Evolutionary conservation across 2,113 vertebrate species (phyloP), one percentile per base, ranked within the genome.

Genomic region (Istiophorus platypterus): DNA sequence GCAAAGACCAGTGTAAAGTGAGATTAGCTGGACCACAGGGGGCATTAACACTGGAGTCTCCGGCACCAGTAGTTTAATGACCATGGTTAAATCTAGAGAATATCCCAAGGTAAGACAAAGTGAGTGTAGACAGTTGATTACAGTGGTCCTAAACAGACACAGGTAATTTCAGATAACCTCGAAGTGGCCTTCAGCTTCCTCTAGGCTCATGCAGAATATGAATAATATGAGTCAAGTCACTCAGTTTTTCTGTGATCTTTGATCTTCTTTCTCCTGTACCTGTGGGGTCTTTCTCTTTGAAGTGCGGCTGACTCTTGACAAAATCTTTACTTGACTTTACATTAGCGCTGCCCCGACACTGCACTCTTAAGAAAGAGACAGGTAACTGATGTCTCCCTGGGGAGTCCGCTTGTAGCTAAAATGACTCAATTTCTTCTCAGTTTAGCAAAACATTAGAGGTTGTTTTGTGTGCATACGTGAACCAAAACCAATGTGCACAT

Each of bases 21-120:
- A 89, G 80, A 89, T 88, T 72, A 89, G 79, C 67, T 76, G 67
- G 54, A 85, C 64, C 76, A 67, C 61, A 34, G 74, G 81, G 81
- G 74, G 57, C 64, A 76, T 77, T 83, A 79, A 70, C 47, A 27
- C 62, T 0, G 39, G 57, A 79, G 56, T 68, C 47, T 81, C 65
- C 63, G 67, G 34, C 42, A 1, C 75, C 81, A 72, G 59, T 13
- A 31, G 82, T 52, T 80, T 65, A 61, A 56, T 88, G 79, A 81
- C 71, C 67, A 20, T 52, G 22, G 37, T 72, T 71, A 79, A 71
- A 27, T 41, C 57, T 22, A 0, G 54, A 63, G 57, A 67, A 67
- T 72, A 75, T 64, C 42, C 70, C 0, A n/a, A 47, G 47, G 85
- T 59, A 62, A 58, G 47, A 82, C 49, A 54, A 79, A 52, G 45